phyloP scores from a whole-genome alignment of 2,113 vertebrate genomes.

The Psittacara wagleri region DNA sequence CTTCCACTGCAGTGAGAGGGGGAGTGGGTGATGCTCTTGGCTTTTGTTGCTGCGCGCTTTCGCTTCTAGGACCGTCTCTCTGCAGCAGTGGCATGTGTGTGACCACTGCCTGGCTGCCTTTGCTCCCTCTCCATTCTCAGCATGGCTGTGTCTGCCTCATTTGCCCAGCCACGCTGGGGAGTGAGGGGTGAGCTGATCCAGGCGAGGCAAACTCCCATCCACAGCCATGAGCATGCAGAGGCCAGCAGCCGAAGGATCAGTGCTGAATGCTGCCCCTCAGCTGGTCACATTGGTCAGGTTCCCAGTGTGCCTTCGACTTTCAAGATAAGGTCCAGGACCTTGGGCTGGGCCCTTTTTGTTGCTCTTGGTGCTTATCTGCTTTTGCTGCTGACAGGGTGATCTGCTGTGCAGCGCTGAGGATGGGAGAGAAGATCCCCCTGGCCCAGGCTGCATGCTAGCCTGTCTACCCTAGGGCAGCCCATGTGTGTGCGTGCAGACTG shows the following conservation, averaged over 20 bases:
- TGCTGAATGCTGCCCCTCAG: background rate
- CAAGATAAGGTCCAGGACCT: constrained; percentile 27
- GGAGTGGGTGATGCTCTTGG: background rate
- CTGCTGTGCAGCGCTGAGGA: accelerated
- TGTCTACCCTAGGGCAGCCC: accelerated
- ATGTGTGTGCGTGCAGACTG: accelerated
- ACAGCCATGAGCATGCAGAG: background rate
- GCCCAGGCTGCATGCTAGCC: accelerated
- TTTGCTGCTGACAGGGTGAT: background rate
- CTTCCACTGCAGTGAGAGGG: background rate
- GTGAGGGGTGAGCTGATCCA: background rate
- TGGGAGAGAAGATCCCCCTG: background rate
- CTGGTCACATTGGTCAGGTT: background rate
- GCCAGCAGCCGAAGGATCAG: accelerated
- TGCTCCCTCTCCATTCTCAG: accelerated
- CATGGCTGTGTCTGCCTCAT: accelerated
- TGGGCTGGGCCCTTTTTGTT: constrained; percentile 6
- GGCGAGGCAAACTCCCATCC: accelerated
- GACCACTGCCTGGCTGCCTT: background rate
- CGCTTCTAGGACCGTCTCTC: background rate
- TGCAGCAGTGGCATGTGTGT: accelerated
- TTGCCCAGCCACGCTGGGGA: accelerated
- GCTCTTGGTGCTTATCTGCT: constrained; percentile 12
- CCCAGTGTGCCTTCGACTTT: background rate
- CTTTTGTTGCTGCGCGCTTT: background rate